These are phyloP conservation scores for Gopherus flavomarginatus DNA, from an alignment of 2,113 vertebrate species.

Conservation along the genomic window DNA sequence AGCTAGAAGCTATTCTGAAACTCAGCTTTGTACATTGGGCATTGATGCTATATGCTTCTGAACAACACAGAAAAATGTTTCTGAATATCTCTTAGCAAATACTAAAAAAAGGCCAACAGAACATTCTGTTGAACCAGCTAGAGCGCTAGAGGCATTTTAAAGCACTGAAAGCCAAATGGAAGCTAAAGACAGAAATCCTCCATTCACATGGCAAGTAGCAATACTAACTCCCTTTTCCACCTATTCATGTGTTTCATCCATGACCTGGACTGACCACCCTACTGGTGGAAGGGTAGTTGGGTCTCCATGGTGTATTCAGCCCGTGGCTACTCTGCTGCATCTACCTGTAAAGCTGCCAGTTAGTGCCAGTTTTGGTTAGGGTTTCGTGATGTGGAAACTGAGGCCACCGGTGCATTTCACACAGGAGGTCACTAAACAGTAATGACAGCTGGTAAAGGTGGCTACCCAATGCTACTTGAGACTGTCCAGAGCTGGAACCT, in stretches of 20 bases:
- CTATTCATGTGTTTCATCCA: not conserved
- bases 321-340: not conserved
- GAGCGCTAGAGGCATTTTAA: slow-evolving; percentile 4
- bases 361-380: not conserved
- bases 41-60: slow-evolving; percentile 1
- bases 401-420: slow-evolving; percentile 1
- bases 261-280: slow-evolving; percentile 22
- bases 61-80: not conserved
- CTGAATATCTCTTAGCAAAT: not conserved
- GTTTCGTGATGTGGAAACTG: not conserved
- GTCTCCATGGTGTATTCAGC: not conserved
- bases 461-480: not conserved
- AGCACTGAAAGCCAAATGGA: not conserved
- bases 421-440: not conserved
- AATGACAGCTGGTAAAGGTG: not conserved
- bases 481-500: too few species aligned
- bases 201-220: not conserved
- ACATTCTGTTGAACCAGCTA: not conserved
- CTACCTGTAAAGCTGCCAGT: not conserved
- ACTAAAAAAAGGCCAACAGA: not conserved
- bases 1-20: not conserved
- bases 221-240: not conserved
- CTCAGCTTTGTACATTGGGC: slow-evolving; percentile 7
- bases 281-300: not conserved
- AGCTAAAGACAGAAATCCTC: not conserved